Conservation (phyloP, 2,888 invertebrate genomes). For the Tipula unca region DNA sequence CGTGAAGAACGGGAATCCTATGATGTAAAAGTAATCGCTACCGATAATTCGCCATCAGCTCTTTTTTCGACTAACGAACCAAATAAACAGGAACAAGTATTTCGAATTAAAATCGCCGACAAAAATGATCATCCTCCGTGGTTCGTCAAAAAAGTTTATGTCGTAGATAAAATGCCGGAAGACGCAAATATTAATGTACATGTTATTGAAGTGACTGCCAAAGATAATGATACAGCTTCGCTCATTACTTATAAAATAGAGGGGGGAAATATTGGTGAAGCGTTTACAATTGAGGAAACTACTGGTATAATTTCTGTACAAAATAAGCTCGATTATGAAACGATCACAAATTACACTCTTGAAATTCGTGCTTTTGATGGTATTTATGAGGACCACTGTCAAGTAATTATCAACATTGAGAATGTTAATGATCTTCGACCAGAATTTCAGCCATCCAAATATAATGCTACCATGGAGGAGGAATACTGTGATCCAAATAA, state of each 20-base stretch:
- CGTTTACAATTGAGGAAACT: slow-evolving; percentile 74
- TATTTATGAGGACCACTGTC: slow-evolving; percentile 69
- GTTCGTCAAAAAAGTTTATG: slow-evolving; percentile 68
- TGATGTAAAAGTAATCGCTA: slow-evolving; percentile 82
- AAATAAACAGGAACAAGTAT: slow-evolving; percentile 70
- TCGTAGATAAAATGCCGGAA: slow-evolving; percentile 69
- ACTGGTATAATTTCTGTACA: slow-evolving; percentile 81
- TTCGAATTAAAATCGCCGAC: slow-evolving; percentile 87
- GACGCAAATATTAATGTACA: slow-evolving; percentile 73
- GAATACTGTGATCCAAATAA: slow-evolving; percentile 55
- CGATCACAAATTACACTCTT: slow-evolving; percentile 73
- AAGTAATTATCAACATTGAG: slow-evolving; percentile 74
- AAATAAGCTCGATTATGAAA: slow-evolving; percentile 71
- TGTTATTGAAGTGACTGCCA: slow-evolving; percentile 80
- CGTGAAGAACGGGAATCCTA: slow-evolving; percentile 77
- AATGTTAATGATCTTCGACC: slow-evolving; percentile 93
- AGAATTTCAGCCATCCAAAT: slow-evolving; percentile 60
- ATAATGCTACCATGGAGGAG: slow-evolving; percentile 66
- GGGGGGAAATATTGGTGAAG: slow-evolving; percentile 75
- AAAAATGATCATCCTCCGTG: slow-evolving; percentile 92
- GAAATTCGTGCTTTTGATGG: slow-evolving; percentile 79
- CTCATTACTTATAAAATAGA: slow-evolving; percentile 80
- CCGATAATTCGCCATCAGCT: slow-evolving; percentile 82
- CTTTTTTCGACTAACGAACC: slow-evolving; percentile 55
- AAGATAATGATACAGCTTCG: slow-evolving; percentile 83